These are phyloP conservation scores for Ooceraea biroi DNA, from an alignment of 1,140 invertebrate species.

Conservation along the genomic window DNA sequence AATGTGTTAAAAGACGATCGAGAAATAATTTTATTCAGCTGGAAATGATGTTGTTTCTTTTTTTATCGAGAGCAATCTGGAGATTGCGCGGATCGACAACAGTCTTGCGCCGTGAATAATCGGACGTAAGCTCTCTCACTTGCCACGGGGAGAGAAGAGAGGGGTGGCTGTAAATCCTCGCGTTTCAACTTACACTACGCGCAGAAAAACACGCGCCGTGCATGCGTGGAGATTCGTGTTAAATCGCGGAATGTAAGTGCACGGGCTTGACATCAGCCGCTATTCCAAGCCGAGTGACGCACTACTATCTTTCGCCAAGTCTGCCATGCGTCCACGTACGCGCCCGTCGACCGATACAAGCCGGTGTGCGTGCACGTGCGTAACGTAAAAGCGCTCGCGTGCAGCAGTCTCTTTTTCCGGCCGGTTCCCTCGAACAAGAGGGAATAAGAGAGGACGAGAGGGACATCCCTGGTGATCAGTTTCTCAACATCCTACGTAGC, in stretches of 20 bases:
- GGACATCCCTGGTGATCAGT: constrained; percentile 5
- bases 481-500: background rate
- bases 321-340: constrained; percentile 54
- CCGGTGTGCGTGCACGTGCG: constrained; percentile 41
- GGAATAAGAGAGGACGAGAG: background rate
- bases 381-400: constrained; percentile 52
- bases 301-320: constrained; percentile 72
- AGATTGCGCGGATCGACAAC: background rate
- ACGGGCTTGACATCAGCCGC: constrained; percentile 84
- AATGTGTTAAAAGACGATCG: too few species aligned
- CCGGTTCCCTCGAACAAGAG: background rate
- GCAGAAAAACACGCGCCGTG: background rate
- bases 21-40: too few species aligned
- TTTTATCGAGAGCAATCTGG: background rate
- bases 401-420: constrained; percentile 55
- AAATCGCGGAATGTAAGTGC: constrained; percentile 45
- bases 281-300: constrained; percentile 85
- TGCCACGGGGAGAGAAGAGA: background rate
- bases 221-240: constrained; percentile 14
- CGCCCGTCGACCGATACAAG: constrained; percentile 33
- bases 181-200: background rate
- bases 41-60: background rate
- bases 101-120: background rate
- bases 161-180: background rate
- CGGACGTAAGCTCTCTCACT: background rate